Conservation (phyloP, 2,888 invertebrate species). For the Nymphalis c-album region DNA sequence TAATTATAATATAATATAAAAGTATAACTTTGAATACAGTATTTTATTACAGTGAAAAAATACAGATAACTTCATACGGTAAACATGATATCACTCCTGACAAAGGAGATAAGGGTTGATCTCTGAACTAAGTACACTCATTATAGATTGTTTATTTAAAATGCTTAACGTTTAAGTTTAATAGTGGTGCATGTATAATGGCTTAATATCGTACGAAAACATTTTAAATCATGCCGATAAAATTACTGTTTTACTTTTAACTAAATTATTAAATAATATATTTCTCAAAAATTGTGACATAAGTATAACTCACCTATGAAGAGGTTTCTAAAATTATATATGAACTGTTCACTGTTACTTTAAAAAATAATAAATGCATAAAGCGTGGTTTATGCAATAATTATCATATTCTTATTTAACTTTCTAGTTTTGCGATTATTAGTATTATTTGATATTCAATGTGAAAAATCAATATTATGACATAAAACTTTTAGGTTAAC, state of each 20-base stretch:
- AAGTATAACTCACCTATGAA: too few species aligned
- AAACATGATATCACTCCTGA: constrained; percentile 33
- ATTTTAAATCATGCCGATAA: too few species aligned
- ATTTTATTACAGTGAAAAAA: constrained; percentile 29
- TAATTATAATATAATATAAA: neutral
- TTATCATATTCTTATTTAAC: too few species aligned
- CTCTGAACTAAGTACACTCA: constrained; percentile 43
- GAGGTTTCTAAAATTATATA: too few species aligned
- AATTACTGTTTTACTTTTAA: too few species aligned
- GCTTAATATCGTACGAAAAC: neutral
- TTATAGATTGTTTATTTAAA: constrained; percentile 25
- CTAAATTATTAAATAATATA: too few species aligned
- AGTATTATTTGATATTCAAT: too few species aligned
- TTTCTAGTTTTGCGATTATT: too few species aligned
- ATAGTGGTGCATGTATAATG: neutral
- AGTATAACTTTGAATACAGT: constrained; percentile 8
- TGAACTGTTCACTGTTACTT: too few species aligned
- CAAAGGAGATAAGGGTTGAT: constrained; percentile 41
- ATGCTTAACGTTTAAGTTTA: neutral
- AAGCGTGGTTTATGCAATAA: too few species aligned
- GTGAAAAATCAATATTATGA: neutral
- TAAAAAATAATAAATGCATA: too few species aligned
- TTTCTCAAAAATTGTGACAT: too few species aligned
- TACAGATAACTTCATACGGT: constrained; percentile 32
- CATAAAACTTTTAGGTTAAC: constrained; percentile 18